Evolutionary conservation across 2,113 vertebrate species (phyloP), one percentile per base, ranked within the genome.

Genomic region (Archocentrus centrarchus): DNA sequence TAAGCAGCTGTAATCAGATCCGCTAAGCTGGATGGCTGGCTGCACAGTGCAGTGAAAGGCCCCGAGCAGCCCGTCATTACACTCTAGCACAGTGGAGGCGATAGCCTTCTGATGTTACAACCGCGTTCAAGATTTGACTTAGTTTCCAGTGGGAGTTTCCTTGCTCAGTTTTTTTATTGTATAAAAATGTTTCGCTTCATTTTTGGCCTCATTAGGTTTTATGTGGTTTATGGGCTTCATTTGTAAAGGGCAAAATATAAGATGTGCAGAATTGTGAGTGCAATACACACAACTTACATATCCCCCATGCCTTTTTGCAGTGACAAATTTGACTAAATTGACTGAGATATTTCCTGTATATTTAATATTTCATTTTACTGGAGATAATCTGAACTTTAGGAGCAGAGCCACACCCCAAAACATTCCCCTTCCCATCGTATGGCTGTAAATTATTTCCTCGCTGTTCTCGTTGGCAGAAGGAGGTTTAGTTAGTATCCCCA

Each of bases 1-100:
- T 88, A 84, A 93, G 91, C 88, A 66, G 86, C 80, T 91, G 92
- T 94, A 94, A 93, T 93, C 91, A 94, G 93, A 92, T 91, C 91
- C 76, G 70, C 85, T 86, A 78, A 91, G 89, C 89, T 90, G 91
- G 81, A 88, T 11, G 86, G 80, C 59, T 81, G 80, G 81, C 87
- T 91, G 87, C 80, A n/a, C 20, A 59, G 32, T 64, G 84, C 70
- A 60, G 80, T 66, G 59, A 86, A 78, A 80, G 83, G 80, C 84
- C 77, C 76, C 2, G 57, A 80, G 63, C 82, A 37, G 50, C 77
- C 59, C 47, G 17, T 66, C 75, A 70, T 87, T 58, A 80, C 35
- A 53, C 62, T 47, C 30, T 30, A 53, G 53, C 53, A 32, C 35
- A 64, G 39, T 59, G 85, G 75, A 57, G 80, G 84, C 66, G 79